A percentile compares a stretch with the other conserved stretches of the same genome.
Evolutionary conservation across 2,888 invertebrate genomes (phyloP).

Genomic region (Esperia sulphurella): DNA sequence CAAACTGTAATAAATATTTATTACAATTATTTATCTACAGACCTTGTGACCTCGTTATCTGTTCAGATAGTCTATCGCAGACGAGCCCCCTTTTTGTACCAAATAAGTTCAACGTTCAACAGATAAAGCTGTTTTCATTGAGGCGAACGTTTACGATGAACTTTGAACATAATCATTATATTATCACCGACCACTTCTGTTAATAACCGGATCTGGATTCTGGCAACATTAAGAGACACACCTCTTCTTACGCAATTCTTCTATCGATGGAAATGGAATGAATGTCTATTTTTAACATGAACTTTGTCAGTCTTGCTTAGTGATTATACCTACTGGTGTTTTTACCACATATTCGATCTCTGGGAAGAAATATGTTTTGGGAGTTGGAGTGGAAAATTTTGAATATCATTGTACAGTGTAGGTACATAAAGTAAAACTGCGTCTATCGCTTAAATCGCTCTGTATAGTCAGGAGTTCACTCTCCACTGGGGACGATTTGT

Average conservation of each 20-base stretch:
- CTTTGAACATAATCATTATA: conserved; percentile 10
- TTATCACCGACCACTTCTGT: not conserved
- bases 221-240: conserved; percentile 3
- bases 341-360: too few relatives aligned
- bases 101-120: conserved; percentile 23
- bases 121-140: conserved; percentile 21
- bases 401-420: too few relatives aligned
- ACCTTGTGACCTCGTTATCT: conserved; percentile 5
- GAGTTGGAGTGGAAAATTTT: too few relatives aligned
- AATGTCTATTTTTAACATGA: too few relatives aligned
- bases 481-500: too few relatives aligned
- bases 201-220: conserved; percentile 1
- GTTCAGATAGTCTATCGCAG: conserved; percentile 11
- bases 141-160: conserved; percentile 2
- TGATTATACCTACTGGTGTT: too few relatives aligned
- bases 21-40: not conserved
- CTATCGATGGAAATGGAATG: too few relatives aligned
- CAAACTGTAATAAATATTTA: not conserved
- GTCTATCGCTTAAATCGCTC: too few relatives aligned
- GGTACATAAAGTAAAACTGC: too few relatives aligned
- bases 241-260: conserved; percentile 5
- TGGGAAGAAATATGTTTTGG: too few relatives aligned
- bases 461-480: too few relatives aligned
- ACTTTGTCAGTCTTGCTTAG: too few relatives aligned
- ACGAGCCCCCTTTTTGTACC: conserved; percentile 20